Conservation (phyloP, 2,797 vertebrate genomes). For the Vipera latastei region DNA sequence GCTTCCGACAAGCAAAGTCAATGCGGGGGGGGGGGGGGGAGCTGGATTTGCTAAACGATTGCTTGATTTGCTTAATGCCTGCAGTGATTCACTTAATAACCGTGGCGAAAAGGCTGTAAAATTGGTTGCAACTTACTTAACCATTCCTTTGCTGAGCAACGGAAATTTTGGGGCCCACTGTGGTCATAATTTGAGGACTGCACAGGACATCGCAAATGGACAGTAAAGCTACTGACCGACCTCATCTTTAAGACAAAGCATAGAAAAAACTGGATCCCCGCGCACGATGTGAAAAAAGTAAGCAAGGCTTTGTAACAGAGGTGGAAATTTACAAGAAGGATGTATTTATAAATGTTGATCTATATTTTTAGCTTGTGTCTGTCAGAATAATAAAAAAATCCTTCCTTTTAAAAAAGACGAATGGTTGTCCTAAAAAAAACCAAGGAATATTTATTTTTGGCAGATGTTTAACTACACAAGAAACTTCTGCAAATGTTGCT, state of each 20-base stretch:
- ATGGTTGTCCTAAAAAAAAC: background rate
- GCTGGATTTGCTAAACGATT: background rate
- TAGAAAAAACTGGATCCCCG: background rate
- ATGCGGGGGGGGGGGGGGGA: background rate
- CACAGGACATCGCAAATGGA: background rate
- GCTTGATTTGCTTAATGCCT: background rate
- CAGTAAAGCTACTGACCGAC: background rate
- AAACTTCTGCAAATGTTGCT: background rate
- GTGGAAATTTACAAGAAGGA: background rate
- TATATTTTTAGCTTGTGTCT: background rate
- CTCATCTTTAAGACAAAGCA: background rate
- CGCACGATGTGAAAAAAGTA: background rate
- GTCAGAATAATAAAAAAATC: background rate
- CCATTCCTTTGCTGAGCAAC: background rate
- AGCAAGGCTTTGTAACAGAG: background rate
- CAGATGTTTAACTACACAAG: background rate
- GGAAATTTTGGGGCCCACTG: background rate
- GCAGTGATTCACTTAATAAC: background rate
- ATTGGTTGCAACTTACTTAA: background rate
- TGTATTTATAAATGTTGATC: background rate
- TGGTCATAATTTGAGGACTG: background rate
- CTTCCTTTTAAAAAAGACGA: background rate
- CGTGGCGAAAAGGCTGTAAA: background rate
- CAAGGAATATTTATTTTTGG: background rate
- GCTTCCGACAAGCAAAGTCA: too few species aligned